phyloP scores from a whole-genome alignment of 2,113 vertebrate genomes.

The Hypocryptadius cinnamomeus region DNA sequence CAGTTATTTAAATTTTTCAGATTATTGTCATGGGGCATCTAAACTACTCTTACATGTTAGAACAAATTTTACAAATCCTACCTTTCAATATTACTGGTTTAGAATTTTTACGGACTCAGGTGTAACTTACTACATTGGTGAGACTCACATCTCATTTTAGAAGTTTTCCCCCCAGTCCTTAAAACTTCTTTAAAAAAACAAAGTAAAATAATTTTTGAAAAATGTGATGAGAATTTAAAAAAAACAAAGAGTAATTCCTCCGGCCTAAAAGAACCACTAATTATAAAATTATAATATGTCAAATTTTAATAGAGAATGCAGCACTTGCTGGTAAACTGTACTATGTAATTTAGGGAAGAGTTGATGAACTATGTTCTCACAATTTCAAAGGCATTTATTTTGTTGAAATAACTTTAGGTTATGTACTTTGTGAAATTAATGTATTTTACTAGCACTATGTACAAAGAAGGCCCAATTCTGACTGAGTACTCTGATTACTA shows the following conservation, averaged over 20 bases:
- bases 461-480: background rate
- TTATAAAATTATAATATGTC: background rate
- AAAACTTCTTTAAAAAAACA: background rate
- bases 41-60: background rate
- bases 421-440: background rate
- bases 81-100: background rate
- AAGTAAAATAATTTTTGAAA: background rate
- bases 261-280: background rate
- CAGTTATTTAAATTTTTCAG: background rate
- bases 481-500: background rate
- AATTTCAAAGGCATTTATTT: background rate
- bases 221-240: background rate
- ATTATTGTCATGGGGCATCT: background rate
- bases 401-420: background rate
- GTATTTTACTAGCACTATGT: background rate
- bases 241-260: background rate
- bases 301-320: background rate
- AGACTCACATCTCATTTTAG: background rate
- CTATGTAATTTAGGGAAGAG: background rate
- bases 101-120: background rate
- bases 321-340: background rate
- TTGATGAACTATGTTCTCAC: background rate
- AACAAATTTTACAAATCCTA: background rate
- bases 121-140: background rate
- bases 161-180: background rate